Conservation (phyloP, 1,140 invertebrate species). For the Drosophila tani region DNA sequence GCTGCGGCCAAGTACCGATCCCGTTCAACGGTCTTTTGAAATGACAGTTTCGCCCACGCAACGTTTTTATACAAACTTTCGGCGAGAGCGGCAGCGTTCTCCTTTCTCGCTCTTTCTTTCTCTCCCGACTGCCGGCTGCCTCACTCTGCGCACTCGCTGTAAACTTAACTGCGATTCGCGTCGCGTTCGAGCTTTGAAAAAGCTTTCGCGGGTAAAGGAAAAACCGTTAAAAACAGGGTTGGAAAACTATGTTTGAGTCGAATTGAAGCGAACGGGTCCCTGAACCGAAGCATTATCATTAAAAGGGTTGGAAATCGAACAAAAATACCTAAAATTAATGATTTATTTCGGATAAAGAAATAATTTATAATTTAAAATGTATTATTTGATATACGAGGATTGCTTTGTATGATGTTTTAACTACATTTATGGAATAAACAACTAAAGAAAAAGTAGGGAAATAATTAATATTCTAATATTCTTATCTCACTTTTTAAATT, state of each 20-base stretch:
- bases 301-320: too few relatives aligned
- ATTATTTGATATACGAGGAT: too few relatives aligned
- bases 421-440: too few relatives aligned
- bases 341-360: too few relatives aligned
- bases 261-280: neutral
- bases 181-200: slow-evolving; percentile 40
- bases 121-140: neutral
- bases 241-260: neutral
- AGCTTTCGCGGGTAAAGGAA: slow-evolving; percentile 28
- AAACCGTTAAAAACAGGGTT: neutral
- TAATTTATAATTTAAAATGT: too few relatives aligned
- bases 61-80: slow-evolving; percentile 61
- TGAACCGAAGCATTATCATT: too few relatives aligned
- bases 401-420: too few relatives aligned
- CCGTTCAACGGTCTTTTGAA: slow-evolving; percentile 58
- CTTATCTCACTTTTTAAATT: too few relatives aligned
- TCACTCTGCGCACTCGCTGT: slow-evolving; percentile 41
- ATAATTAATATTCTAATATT: too few relatives aligned
- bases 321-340: too few relatives aligned
- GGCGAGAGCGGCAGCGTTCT: slow-evolving; percentile 26
- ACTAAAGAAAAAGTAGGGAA: too few relatives aligned
- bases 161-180: slow-evolving; percentile 33
- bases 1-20: slow-evolving; percentile 42
- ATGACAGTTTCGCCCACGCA: slow-evolving; percentile 53
- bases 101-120: slow-evolving; percentile 19